phyloP scores from a whole-genome alignment of 1,140 invertebrate species.

The Nephila pilipes region DNA sequence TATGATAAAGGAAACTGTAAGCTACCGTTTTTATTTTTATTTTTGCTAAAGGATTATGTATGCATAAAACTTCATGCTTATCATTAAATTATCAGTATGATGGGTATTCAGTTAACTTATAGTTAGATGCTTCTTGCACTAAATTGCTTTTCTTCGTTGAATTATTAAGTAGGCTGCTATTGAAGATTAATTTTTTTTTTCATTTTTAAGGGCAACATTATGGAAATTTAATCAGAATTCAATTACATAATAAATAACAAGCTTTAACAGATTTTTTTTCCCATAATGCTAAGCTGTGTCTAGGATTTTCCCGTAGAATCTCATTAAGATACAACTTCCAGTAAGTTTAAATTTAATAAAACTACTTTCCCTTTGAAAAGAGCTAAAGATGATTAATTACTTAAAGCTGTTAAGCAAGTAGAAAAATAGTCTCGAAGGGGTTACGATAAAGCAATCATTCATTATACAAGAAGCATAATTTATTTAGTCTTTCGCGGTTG shows the following conservation, averaged over 20 bases:
- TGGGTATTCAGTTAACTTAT: not conserved
- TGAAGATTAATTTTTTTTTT: no score
- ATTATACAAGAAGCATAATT: conserved; percentile 26
- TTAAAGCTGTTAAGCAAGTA: conserved; percentile 18
- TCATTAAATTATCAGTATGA: no score
- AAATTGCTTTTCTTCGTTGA: no score
- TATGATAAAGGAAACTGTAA: no score
- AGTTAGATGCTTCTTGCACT: not conserved
- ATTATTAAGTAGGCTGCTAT: no score
- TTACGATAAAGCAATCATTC: conserved; percentile 14
- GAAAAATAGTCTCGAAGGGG: conserved; percentile 22
- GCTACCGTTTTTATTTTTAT: no score
- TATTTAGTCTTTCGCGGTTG: not conserved
- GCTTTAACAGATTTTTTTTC: not conserved
- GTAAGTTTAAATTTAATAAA: conserved; percentile 46
- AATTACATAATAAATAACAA: not conserved
- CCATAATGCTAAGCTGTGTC: not conserved
- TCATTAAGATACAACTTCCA: conserved; percentile 18
- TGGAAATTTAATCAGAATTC: not conserved
- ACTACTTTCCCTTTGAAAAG: conserved; percentile 13
- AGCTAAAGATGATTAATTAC: conserved; percentile 55
- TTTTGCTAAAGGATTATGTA: no score
- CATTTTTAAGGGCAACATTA: no score
- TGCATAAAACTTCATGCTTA: no score
- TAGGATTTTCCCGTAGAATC: conserved; percentile 16